Evolutionary conservation across 2,797 vertebrate species (phyloP).

Genomic region (Schizopygopsis pylzovi): DNA sequence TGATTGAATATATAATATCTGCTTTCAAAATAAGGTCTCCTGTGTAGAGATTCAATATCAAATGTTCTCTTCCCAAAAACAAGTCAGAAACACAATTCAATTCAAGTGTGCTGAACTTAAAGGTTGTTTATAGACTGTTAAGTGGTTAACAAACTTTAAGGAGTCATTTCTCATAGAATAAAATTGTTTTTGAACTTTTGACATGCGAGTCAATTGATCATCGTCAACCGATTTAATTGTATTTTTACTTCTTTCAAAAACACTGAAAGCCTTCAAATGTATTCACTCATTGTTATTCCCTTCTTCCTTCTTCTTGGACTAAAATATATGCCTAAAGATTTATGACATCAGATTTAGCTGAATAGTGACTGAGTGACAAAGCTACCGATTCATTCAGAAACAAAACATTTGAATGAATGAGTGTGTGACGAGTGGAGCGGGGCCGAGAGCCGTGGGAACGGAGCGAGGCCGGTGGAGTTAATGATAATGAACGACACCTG

Average conservation of each 20-base stretch:
- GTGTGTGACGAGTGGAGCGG: no score
- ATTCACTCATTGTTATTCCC: background rate
- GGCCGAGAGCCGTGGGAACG: no score
- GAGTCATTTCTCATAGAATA: background rate
- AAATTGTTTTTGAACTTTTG: background rate
- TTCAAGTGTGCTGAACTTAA: background rate
- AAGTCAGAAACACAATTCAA: background rate
- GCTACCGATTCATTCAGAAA: background rate
- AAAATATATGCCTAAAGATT: background rate
- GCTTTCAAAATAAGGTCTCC: background rate
- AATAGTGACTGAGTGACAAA: background rate
- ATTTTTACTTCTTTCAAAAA: background rate
- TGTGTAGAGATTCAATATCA: background rate
- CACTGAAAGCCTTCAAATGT: background rate
- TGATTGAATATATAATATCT: slow-evolving; percentile 37
- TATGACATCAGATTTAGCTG: background rate
- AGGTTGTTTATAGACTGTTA: background rate
- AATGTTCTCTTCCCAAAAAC: background rate
- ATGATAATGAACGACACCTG: no score
- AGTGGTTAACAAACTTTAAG: background rate
- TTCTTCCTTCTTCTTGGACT: background rate
- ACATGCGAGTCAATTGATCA: background rate
- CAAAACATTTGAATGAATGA: background rate
- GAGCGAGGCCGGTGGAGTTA: no score
- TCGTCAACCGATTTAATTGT: background rate